A percentile compares a stretch with the other conserved stretches of the same genome.
Conservation (phyloP, 1,140 invertebrate species). For the Eubasilissa regina region DNA sequence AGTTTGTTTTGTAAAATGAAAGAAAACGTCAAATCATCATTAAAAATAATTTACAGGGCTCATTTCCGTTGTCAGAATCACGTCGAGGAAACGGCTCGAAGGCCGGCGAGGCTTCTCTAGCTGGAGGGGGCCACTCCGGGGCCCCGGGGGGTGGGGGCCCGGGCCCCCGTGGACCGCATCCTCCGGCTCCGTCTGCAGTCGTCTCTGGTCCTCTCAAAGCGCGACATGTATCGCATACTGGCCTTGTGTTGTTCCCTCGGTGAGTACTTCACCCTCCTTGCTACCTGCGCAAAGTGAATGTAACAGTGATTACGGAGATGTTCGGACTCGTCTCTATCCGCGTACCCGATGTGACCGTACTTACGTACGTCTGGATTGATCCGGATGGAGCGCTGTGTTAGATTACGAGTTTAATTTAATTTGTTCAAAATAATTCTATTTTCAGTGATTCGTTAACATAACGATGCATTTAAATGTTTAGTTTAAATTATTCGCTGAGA, state of each 20-base stretch:
- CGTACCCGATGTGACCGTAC: not conserved
- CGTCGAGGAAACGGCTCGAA: not conserved
- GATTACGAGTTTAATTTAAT: too few relatives aligned
- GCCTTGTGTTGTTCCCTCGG: slow-evolving; percentile 55
- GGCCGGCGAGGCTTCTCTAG: not conserved
- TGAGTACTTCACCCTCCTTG: slow-evolving; percentile 50
- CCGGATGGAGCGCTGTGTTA: too few relatives aligned
- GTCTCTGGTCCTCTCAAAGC: slow-evolving; percentile 50
- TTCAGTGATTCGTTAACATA: too few relatives aligned
- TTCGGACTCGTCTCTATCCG: slow-evolving; percentile 29
- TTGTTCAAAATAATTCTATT: too few relatives aligned
- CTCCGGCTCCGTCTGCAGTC: slow-evolving; percentile 47
- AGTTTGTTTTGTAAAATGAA: not conserved
- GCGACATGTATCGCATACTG: slow-evolving; percentile 57
- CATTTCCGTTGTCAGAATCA: not conserved
- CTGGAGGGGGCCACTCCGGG: slow-evolving; percentile 4
- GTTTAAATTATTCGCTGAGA: too few relatives aligned
- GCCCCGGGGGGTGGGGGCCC: not conserved
- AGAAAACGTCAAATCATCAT: not conserved
- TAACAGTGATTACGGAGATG: slow-evolving; percentile 31
- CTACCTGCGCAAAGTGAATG: slow-evolving; percentile 43
- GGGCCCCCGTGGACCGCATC: slow-evolving; percentile 22
- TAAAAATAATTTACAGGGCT: not conserved
- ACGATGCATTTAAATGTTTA: too few relatives aligned
- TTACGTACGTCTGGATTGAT: not conserved